Base-by-base conservation (phyloP, 1,140 invertebrate species). In the Linepithema humile region DNA sequence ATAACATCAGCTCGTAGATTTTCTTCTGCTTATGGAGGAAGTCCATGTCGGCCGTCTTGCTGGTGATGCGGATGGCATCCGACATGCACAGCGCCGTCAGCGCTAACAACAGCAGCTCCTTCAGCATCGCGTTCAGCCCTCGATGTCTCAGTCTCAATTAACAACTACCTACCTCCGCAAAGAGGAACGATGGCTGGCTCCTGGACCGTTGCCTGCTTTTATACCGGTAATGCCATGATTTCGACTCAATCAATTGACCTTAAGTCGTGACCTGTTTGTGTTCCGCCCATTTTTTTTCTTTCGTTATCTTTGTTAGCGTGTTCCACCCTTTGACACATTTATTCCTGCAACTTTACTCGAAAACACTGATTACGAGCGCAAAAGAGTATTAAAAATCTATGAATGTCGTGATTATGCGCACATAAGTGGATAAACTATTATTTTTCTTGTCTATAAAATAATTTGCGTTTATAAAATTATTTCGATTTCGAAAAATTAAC, bases 1-100 rank as follows among this genome's bases (percentile, higher is more conserved):
- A 95, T 86, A 96, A 94, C 26, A 96, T 92, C 4, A 97, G 93
- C 82, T 96, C 95, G 65, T 96, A 94, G 15, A 97, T 92, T 50
- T 95, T 94, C 78, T 95, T 95, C 91, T 97, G 96, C 75, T 95
- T 96, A 17, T 93, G 83, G 7, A 96, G 90, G 35, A 89, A 92
- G 0, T 92, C 89, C 80, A 91, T 88, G 50, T 92, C 89, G 7
- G 91, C 89, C 0, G 77, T 87, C 10, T n/a, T 82, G 7, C 59
- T 43, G 6, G 20, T 45, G 12, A 48, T 15, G 1, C 38, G 29
- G 10, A 9, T 29, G n/a, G 23, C 38, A 0, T 84, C 20, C 1
- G 15, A 64, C 60, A 23, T 17, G 70, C 86, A 89, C n/a, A 89
- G 0, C 1, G 70, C 82, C 45, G 32, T 48, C 12, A 89, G 59